Evolutionary conservation across 2,113 vertebrate species (phyloP), one percentile per base, ranked within the genome.

Genomic region (Mormoops blainvillei): DNA sequence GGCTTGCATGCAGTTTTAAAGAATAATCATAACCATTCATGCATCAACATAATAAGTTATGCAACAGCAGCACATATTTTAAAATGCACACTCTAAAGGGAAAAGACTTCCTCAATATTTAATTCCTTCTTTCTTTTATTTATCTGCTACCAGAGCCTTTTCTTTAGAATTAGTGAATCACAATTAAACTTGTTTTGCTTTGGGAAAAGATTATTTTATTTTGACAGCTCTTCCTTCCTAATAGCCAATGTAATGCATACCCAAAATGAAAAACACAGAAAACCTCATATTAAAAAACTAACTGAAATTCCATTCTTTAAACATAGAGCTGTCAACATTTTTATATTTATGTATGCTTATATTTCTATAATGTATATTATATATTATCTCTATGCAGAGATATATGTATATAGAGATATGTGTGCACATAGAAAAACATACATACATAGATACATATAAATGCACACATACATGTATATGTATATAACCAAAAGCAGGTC

Each of bases 1-100:
- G 92, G 73, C 68, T 95, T 71, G 68, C 54, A 82, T 78, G 31
- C 31, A 22, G 24, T 91, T 89, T 89, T 94, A 97, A 94, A 82
- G 54, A 87, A 31, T 73, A 89, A 91, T 89, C 78, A 82, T 80
- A 92, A 56, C 73, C n/a, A 70, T 70, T 71, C 63, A 95, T 80
- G 77, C 10, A 86, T 71, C 74, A 50, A 61, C 48, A 71, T 93
- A 92, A 90, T 54, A 70, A 87, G 73, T 97, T 77, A 31, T 48
- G n/a, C 82, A 96, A 81, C 2, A 28, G 14, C 26, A 74, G 54
- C 70, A 65, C 31, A 76, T 68, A 65, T 71, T 88, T 94, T 41
- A 19, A 94, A 94, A 67, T 80, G 56, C 8, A 50, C n/a, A 91
- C 24, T 18, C 41, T 56, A 94, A 91, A 95, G 70, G 45, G n/a